A percentile compares a stretch with the other conserved stretches of the same genome.
These are phyloP conservation scores for Phengaris arion DNA, from an alignment of 2,888 invertebrate genomes.

Conservation along the genomic window DNA sequence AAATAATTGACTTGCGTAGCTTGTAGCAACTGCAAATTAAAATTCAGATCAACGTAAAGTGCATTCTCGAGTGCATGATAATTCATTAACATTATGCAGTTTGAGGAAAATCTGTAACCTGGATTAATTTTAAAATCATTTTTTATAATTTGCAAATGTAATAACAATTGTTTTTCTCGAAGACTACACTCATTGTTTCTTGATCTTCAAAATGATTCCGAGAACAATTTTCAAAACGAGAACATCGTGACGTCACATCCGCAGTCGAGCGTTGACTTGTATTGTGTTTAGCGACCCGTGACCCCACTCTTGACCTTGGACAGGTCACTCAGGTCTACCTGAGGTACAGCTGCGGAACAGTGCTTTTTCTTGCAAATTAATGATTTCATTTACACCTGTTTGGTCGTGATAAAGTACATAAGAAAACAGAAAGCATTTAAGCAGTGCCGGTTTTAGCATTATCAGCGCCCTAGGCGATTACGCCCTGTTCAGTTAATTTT, in stretches of 20 bases:
- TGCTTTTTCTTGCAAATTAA: neutral
- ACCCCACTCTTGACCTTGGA: constrained; percentile 42
- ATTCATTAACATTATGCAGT: too few relatives aligned
- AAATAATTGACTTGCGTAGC: too few relatives aligned
- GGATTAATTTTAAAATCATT: neutral
- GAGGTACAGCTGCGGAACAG: neutral
- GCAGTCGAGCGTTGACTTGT: constrained; percentile 21
- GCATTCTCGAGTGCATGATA: too few relatives aligned
- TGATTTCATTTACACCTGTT: constrained; percentile 4
- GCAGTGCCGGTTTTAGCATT: too few relatives aligned
- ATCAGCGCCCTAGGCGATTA: too few relatives aligned
- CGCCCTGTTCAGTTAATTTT: too few relatives aligned
- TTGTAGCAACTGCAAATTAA: too few relatives aligned
- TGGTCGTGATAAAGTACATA: neutral
- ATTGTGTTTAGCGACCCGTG: constrained; percentile 36
- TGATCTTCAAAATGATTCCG: neutral
- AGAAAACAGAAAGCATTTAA: neutral
- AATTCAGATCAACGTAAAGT: too few relatives aligned
- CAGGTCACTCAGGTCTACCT: constrained; percentile 2
- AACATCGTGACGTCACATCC: constrained; percentile 21
- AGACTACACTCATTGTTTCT: neutral
- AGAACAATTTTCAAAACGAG: constrained; percentile 2
- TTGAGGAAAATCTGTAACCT: too few relatives aligned
- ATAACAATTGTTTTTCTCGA: neutral
- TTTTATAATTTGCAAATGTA: neutral